phyloP scores from a whole-genome alignment of 2,113 vertebrate genomes.

The Cynocephalus volans region DNA sequence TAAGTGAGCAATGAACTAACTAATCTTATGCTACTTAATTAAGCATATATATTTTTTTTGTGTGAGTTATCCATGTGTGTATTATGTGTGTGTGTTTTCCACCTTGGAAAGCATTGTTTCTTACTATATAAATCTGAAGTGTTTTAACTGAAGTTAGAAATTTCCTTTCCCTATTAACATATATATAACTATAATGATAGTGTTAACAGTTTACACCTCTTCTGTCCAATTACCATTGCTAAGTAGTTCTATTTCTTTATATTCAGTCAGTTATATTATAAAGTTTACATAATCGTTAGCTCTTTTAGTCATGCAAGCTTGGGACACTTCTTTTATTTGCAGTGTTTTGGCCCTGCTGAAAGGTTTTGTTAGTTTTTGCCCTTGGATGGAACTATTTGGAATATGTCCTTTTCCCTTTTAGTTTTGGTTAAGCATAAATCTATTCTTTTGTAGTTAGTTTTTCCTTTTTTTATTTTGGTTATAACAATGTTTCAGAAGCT shows the following conservation, averaged over 20 bases:
- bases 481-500: slow-evolving; percentile 76
- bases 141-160: slow-evolving; percentile 23
- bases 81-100: neutral
- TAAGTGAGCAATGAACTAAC: neutral
- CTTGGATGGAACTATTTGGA: slow-evolving; percentile 66
- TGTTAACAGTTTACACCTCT: neutral
- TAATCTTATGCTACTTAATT: neutral
- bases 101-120: neutral
- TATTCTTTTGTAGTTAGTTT: slow-evolving; percentile 82
- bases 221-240: neutral
- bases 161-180: neutral
- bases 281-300: slow-evolving; percentile 70
- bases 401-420: slow-evolving; percentile 75
- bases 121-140: neutral
- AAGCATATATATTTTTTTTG: neutral
- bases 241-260: neutral
- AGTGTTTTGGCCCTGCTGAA: slow-evolving; percentile 3
- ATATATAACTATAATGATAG: neutral
- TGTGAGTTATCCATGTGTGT: neutral
- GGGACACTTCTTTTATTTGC: slow-evolving; percentile 65
- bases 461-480: slow-evolving; percentile 59
- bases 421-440: slow-evolving; percentile 75
- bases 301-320: slow-evolving; percentile 26
- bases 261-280: slow-evolving; percentile 51
- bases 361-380: slow-evolving; percentile 68